Percentiles rank a stretch among this genome's conserved stretches.
phyloP scores from a whole-genome alignment of 2,888 invertebrate genomes.

The Sarcophaga rosellei region DNA sequence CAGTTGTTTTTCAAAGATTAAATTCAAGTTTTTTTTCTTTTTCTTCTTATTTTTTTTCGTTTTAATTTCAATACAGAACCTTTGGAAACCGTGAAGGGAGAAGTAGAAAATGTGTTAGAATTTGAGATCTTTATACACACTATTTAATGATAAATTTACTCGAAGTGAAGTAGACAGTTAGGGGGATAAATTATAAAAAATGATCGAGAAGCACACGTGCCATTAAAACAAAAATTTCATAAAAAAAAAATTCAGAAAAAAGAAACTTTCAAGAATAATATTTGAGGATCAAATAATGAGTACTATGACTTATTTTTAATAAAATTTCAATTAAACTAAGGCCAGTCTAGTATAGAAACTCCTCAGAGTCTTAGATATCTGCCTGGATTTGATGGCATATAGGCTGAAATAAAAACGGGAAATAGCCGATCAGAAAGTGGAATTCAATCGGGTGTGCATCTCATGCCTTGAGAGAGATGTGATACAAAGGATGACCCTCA shows the following conservation, averaged over 20 bases:
- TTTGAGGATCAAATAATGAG: too few relatives aligned
- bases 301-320: too few relatives aligned
- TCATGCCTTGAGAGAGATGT: too few relatives aligned
- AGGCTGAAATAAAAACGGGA: too few relatives aligned
- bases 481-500: too few relatives aligned
- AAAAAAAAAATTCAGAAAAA: constrained; percentile 14
- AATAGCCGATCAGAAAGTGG: too few relatives aligned
- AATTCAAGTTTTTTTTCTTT: constrained; percentile 42
- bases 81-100: constrained; percentile 1
- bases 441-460: too few relatives aligned
- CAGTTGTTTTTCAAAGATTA: constrained; percentile 66
- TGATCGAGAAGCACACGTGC: constrained; percentile 61
- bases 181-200: constrained; percentile 43
- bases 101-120: not conserved
- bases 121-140: not conserved
- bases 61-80: constrained; percentile 45
- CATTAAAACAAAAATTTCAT: constrained; percentile 25
- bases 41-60: not conserved
- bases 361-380: too few relatives aligned
- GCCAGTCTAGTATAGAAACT: too few relatives aligned
- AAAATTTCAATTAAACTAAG: too few relatives aligned
- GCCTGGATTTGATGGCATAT: too few relatives aligned
- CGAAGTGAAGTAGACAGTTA: not conserved
- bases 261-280: not conserved
- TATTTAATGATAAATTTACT: not conserved